Base-by-base conservation (phyloP, 2,888 invertebrate genomes). In the Cheilosia scutellata region DNA sequence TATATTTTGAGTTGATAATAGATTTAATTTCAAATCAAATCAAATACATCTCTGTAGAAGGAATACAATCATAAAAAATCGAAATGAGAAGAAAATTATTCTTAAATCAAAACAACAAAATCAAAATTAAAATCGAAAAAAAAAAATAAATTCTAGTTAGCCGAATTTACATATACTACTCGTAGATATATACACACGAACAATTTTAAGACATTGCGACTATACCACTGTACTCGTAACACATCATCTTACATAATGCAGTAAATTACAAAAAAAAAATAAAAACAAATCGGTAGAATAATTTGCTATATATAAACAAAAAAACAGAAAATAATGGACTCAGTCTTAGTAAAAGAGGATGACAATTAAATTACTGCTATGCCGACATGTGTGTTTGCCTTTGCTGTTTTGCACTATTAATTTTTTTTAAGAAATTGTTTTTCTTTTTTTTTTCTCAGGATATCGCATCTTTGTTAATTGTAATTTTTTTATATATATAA, bases 361-460 rank as follows among this genome's bases (percentile, higher is more conserved):
- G 53, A 75, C 53, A 76, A 80, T 53, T 60, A 53, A 80, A 76
- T 53, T 65, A 77, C 77, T 82, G 86, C 82, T 86, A 86, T 86
- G 86, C 86, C 86, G 86, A 86, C 86, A 86, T 86, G 86, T 86
- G 86, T 86, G 86, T 86, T 86, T 86, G 86, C 86, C 77, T 86
- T 86, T 86, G 86, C 86, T 86, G 86, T 86, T 86, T 86, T 86
- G 86, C 86, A 86, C 86, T 70, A 29, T 68, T 40, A 3, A 20
- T 16, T 29, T 60, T 70, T 47, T 71, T 58, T 71, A 47, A 51
- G 60, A 44, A 29, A 40, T 51, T 51, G 66, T 63, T 27, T 29
- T 70, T 20, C 66, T 25, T 5, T n/a, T 58, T 47, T 76, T 77
- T 31, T 42, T 55, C 55, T 86, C 60, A 82, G 86, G 82, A 63